Evolutionary conservation across 2,797 vertebrate genomes (phyloP).

Genomic region (Chelon auratus): DNA sequence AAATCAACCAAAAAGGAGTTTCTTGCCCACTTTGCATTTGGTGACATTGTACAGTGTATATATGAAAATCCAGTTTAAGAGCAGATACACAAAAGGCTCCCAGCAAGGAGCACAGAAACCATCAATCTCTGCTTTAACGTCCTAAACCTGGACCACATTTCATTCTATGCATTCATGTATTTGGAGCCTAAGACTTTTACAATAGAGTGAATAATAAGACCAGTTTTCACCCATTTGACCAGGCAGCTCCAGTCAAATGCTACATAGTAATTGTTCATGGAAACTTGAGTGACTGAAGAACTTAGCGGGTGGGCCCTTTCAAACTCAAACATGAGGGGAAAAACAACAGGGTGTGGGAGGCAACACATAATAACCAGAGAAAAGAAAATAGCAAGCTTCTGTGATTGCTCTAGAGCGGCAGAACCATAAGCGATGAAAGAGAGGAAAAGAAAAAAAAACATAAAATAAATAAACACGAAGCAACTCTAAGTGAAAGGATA

Average conservation of each 20-base stretch:
- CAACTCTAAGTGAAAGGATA: conserved; percentile 65
- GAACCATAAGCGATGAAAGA: conserved; percentile 46
- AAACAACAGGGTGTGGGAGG: conserved; percentile 56
- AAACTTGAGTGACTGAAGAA: conserved; percentile 25
- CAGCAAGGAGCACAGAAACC: conserved; percentile 25
- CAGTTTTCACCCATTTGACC: conserved; percentile 46
- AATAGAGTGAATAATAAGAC: conserved; percentile 56
- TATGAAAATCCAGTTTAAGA: conserved; percentile 68
- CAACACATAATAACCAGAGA: conserved; percentile 67
- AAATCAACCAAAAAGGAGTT: conserved; percentile 41
- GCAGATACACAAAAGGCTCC: conserved; percentile 48
- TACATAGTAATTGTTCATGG: conserved; percentile 23
- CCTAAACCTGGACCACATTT: conserved; percentile 34
- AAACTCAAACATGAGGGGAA: conserved; percentile 50
- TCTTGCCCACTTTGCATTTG: conserved; percentile 27
- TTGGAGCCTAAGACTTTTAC: conserved; percentile 65
- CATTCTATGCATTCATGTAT: conserved; percentile 31
- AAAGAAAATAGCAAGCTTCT: conserved; percentile 54
- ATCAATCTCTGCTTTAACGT: conserved; percentile 36
- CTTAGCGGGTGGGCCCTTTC: conserved; percentile 18
- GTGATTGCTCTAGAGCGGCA: conserved; percentile 63
- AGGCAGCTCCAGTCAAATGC: conserved; percentile 37
- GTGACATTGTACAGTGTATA: conserved; percentile 51
- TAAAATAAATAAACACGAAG: conserved; percentile 78
- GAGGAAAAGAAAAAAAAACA: conserved; percentile 23